These are phyloP conservation scores for Campoletis raptor DNA, from an alignment of 2,888 invertebrate species.

Conservation along the genomic window DNA sequence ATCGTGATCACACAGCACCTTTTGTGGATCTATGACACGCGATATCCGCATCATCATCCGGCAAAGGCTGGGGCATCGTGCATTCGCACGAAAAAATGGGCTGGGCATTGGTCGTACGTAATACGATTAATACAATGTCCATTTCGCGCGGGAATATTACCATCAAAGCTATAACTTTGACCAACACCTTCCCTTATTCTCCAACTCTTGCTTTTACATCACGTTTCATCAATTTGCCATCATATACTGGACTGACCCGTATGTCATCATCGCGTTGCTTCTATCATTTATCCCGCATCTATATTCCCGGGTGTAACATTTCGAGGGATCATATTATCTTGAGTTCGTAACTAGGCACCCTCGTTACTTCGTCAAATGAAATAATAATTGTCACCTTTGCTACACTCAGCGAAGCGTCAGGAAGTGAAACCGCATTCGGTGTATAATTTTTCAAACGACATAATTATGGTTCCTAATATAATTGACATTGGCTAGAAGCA, in stretches of 20 bases:
- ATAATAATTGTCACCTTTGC: conserved; percentile 43
- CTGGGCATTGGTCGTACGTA: conserved; percentile 53
- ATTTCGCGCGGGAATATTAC: conserved; percentile 24
- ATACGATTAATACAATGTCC: conserved; percentile 66
- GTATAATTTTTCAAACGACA: conserved; percentile 4
- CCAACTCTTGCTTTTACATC: conserved; percentile 47
- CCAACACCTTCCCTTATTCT: conserved; percentile 47
- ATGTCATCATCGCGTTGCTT: conserved; percentile 46
- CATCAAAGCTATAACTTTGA: conserved; percentile 30
- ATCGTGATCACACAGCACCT: conserved; percentile 71
- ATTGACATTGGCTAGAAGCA: not conserved
- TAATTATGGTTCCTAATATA: conserved; percentile 15
- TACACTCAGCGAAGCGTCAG: not conserved
- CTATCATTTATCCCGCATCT: conserved; percentile 44
- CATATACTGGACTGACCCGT: conserved; percentile 10
- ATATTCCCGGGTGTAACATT: conserved; percentile 66
- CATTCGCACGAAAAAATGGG: conserved; percentile 47
- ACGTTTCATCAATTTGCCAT: conserved; percentile 64
- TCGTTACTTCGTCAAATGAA: conserved; percentile 62
- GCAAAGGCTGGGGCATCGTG: conserved; percentile 76
- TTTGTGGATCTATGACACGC: conserved; percentile 82
- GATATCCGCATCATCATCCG: conserved; percentile 83
- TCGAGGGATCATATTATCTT: conserved; percentile 56
- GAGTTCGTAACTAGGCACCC: conserved; percentile 43
- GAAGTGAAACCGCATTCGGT: conserved; percentile 6